Base-by-base conservation (phyloP, 2,797 vertebrate species). In the Anniella stebbinsi region DNA sequence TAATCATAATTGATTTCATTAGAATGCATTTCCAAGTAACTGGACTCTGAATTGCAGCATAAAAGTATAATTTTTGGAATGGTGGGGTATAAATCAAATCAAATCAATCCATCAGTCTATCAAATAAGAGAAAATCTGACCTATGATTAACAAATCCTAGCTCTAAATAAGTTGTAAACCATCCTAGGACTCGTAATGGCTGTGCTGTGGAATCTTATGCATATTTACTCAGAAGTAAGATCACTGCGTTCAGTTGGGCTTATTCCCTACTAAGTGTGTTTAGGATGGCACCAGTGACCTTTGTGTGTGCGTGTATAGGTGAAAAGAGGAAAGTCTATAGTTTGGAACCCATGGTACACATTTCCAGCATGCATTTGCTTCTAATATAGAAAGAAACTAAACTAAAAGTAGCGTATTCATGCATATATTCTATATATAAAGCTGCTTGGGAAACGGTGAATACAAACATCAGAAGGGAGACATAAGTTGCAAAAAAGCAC, bases 391-490 rank as follows among this genome's bases (percentile, higher is more conserved):
- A 57, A 67, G 54, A 83, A 51, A 10, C 15, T 78, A 51, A 33
- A 80, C 41, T 67, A 30, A 33, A 1, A 17, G 11, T 9, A 54
- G 18, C 36, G 5, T 66, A 80, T 80, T 51, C n/a, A 25, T 63
- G 25, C 45, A 23, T 66, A 86, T 78, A 69, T 70, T 70, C 63
- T 84, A 1, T 77, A 63, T 25, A 28, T 8, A 60, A 70, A 72
- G 67, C 36, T 36, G 23, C n/a, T 41, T 48, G 41, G 2, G 36
- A 75, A 67, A 77, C 67, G 21, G 23, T 86, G 48, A 33, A 69
- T 51, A 54, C 76, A 78, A n/a, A 51, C 73, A n/a, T 36, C 73
- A 87, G 51, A 78, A 84, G 36, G 66, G 87, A 84, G 54, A 15
- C 36, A 28, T 48, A 57, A 36, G 67, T 73, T 45, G 0, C 23